Evolutionary conservation across 2,888 invertebrate species (phyloP).

Genomic region (Cheiracanthium punctorium): DNA sequence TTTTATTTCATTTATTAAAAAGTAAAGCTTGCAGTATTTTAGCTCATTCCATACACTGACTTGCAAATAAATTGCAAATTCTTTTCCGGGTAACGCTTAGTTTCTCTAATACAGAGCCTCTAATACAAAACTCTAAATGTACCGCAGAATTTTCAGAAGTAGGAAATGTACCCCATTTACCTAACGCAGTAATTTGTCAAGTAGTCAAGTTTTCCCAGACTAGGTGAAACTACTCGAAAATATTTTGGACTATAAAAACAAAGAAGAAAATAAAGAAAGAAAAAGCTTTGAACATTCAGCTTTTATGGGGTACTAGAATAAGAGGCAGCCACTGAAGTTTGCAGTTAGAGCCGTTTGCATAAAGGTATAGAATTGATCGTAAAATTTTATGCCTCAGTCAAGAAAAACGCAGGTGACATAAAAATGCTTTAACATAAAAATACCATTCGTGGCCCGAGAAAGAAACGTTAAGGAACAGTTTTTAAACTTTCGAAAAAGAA

Average conservation of each 20-base stretch:
- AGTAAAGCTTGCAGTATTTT: no score
- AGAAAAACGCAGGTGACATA: not conserved
- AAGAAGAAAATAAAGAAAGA: not conserved
- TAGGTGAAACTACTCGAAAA: not conserved
- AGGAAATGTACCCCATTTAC: no score
- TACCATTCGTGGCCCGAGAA: not conserved
- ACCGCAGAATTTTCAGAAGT: no score
- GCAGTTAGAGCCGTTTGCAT: slow-evolving; percentile 5
- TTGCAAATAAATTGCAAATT: no score
- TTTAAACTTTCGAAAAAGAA: not conserved
- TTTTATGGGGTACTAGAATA: not conserved
- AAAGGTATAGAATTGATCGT: slow-evolving; percentile 1
- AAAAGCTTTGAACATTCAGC: not conserved
- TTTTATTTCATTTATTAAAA: no score
- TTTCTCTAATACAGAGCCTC: no score
- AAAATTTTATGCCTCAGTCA: not conserved
- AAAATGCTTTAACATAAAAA: slow-evolving; percentile 4
- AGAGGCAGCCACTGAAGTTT: not conserved
- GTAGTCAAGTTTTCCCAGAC: not conserved
- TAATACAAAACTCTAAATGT: no score
- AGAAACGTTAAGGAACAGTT: not conserved
- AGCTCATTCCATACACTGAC: no score
- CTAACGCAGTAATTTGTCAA: not conserved
- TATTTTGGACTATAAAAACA: not conserved
- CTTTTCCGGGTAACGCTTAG: no score